Base-by-base conservation (phyloP, 92 coral and sea anemone genomes). In the Porites rus region DNA sequence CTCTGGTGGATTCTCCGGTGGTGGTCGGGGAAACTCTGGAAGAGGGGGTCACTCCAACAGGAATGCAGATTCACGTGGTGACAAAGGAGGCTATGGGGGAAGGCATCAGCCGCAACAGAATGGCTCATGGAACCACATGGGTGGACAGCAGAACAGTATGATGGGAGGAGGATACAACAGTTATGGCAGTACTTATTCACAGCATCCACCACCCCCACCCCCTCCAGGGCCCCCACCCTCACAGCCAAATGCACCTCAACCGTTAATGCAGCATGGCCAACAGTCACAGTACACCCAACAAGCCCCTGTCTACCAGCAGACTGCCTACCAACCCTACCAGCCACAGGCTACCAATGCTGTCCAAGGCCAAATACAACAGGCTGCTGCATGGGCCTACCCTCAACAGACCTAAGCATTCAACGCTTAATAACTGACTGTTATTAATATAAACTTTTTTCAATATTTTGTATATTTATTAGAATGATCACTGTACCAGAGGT, bases 181-280 rank as follows among this genome's bases (percentile, higher is more conserved):
- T 84, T 84, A 72, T 78, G 88, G 79, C 89, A 93, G 22, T 43
- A 46, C 86, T 10, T 56, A 86, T 51, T 65, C 83, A 71, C 73
- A 88, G 22, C 88, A 85, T 67, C 87, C 88, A 3, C 90, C 89
- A 7, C 90, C 94, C 8, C 94, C 94, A 21, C 94, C 94, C 13
- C 94, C 94, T n/a, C 73, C 94, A 25, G 94, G 96, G 50, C 95
- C 93, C 1, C 98, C 96, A 65, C 93, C 93, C 59, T 89, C 95
- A 19, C 97, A 92, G 80, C 92, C 91, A 2, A 88, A 80, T 51
- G 88, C 90, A 54, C 94, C 83, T n/a, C 98, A 89, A 59, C 88
- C 92, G 63, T 90, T 87, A 24, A 84, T 70, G 74, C 90, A 92
- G 65, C 19, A 38, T 38, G 46, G 46, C 46, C 80, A 72, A 65